phyloP scores from a whole-genome alignment of 2,113 vertebrate species.

The Osmerus mordax region DNA sequence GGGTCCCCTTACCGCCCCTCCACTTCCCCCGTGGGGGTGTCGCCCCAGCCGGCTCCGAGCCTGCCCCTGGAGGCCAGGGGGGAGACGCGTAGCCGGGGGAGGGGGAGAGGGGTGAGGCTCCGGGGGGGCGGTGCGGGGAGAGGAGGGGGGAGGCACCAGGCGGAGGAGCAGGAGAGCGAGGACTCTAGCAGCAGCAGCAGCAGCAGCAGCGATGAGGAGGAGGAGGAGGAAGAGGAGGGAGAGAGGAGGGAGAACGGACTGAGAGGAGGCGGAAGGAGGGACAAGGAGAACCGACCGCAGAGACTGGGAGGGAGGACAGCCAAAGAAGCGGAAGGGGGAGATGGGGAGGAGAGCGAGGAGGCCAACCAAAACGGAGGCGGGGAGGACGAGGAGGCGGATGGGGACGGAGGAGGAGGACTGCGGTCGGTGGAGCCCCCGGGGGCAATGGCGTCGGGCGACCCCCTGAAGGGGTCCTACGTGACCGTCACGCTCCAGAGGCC shows the following conservation, averaged over 20 bases:
- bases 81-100: constrained; percentile 51
- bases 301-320: constrained; percentile 45
- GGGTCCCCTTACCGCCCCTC: constrained; percentile 35
- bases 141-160: constrained; percentile 47
- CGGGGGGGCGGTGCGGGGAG: constrained; percentile 61
- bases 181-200: constrained; percentile 58
- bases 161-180: constrained; percentile 39
- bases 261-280: constrained; percentile 38
- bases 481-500: constrained; percentile 91
- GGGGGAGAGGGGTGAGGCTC: constrained; percentile 66
- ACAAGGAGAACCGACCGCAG: constrained; percentile 71
- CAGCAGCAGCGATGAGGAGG: constrained; percentile 14
- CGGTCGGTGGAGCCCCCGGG: constrained; percentile 4
- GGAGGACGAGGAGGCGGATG: constrained; percentile 53
- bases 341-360: constrained; percentile 42
- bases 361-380: constrained; percentile 48
- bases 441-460: constrained; percentile 37
- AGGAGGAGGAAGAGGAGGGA: constrained; percentile 22
- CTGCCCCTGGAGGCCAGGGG: constrained; percentile 42
- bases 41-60: constrained; percentile 30
- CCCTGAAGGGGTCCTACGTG: constrained; percentile 72
- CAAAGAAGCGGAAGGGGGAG: constrained; percentile 47
- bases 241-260: constrained; percentile 46
- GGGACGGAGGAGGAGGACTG: constrained; percentile 20
- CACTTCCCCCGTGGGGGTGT: constrained; percentile 12